Conservation (phyloP, 2,113 vertebrate species). For the Paramormyrops kingsleyae region DNA sequence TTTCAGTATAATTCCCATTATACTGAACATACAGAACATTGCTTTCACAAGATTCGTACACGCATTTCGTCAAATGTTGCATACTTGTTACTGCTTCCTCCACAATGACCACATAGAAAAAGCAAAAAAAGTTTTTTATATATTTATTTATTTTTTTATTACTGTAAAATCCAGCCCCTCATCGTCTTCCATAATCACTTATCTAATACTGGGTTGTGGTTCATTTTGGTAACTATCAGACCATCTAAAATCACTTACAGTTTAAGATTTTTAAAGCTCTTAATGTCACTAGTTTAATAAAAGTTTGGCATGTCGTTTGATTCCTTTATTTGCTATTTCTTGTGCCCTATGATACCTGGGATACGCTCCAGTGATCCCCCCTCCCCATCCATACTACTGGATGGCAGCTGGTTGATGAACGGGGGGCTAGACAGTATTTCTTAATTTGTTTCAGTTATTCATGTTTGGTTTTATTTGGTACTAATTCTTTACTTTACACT, state of each 20-base stretch:
- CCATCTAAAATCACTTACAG: background rate
- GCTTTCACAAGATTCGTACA: background rate
- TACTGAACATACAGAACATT: background rate
- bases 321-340: background rate
- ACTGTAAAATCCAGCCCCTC: background rate
- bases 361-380: background rate
- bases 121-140: background rate
- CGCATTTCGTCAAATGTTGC: background rate
- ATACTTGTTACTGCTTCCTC: background rate
- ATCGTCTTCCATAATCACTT: background rate
- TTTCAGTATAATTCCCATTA: background rate
- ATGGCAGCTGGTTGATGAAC: background rate
- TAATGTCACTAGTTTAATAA: background rate
- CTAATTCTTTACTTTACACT: background rate
- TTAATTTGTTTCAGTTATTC: background rate
- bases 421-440: background rate
- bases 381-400: too few relatives aligned
- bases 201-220: background rate
- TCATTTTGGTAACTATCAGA: background rate
- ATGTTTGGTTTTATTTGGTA: background rate
- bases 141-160: background rate
- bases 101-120: background rate
- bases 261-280: background rate
- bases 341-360: background rate
- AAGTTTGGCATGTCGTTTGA: background rate